Conservation (phyloP, 1,140 invertebrate genomes). For the Sarcophaga bullata region DNA sequence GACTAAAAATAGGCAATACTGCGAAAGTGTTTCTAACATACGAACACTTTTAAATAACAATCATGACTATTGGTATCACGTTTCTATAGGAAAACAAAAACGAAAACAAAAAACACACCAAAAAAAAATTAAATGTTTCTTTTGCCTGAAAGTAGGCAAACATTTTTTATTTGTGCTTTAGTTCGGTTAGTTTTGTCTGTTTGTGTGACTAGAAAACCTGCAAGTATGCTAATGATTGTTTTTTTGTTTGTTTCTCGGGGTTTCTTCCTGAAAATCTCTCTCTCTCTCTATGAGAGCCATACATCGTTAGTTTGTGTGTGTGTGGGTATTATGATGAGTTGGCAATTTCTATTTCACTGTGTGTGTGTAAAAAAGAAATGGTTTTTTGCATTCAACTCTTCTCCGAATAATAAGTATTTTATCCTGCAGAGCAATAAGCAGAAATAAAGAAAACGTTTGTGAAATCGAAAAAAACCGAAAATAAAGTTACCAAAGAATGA, state of each 20-base stretch:
- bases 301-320: neutral
- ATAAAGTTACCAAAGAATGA: neutral
- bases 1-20: neutral
- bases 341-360: conserved; percentile 19
- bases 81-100: neutral
- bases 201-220: neutral
- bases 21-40: neutral
- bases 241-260: neutral
- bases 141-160: conserved; percentile 20
- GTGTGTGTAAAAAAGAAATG: neutral
- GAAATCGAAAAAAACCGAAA: neutral
- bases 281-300: neutral
- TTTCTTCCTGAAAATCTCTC: no score
- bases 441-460: neutral
- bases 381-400: neutral
- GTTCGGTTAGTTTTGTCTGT: no score
- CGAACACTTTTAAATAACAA: neutral
- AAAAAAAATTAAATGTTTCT: neutral
- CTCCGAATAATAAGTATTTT: neutral
- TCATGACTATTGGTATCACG: conserved; percentile 8
- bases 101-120: no score
- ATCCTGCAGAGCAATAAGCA: neutral
- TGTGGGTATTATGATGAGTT: conserved; percentile 25
- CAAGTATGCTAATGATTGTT: conserved; percentile 39
- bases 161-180: no score